Percentiles rank a stretch among this genome's conserved stretches.
phyloP scores from a whole-genome alignment of 2,797 vertebrate genomes.

The Lepidocolaptes lacrymiger region DNA sequence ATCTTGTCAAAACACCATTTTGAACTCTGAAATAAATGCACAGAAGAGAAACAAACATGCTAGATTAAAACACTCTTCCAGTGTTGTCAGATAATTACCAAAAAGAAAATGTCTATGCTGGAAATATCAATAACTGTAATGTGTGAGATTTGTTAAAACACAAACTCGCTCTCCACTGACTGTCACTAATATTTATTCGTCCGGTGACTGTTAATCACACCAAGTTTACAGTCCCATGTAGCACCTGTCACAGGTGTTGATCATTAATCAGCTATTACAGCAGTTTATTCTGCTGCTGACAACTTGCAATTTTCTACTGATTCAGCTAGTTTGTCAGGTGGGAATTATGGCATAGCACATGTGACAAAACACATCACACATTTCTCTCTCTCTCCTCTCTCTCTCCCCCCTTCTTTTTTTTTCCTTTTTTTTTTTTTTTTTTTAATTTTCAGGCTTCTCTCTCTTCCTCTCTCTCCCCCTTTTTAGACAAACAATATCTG shows the following conservation, averaged over 20 bases:
- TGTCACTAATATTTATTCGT: conserved; percentile 86
- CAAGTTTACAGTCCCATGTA: conserved; percentile 81
- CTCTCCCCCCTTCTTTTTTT: conserved; percentile 22
- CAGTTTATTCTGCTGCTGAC: conserved; percentile 98
- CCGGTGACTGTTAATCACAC: conserved; percentile 84
- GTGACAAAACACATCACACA: conserved; percentile 99
- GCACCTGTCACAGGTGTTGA: conserved; percentile 98
- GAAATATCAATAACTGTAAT: conserved; percentile 83
- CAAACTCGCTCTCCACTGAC: conserved; percentile 78
- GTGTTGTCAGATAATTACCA: conserved; percentile 69
- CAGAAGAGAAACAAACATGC: conserved; percentile 61
- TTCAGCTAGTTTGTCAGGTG: conserved; percentile 98
- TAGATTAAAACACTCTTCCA: conserved; percentile 49
- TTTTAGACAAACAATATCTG: conserved; percentile 95
- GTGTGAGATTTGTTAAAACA: conserved; percentile 79
- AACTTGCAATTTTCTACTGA: conserved; percentile 99
- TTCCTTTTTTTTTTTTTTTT: conserved; percentile 44
- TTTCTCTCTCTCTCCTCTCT: conserved; percentile 60
- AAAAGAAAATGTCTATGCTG: conserved; percentile 69
- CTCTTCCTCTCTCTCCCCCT: conserved; percentile 78
- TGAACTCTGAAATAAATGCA: conserved; percentile 59
- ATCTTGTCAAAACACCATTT: conserved; percentile 73
- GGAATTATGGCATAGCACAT: conserved; percentile 95
- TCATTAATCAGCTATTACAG: conserved; percentile 98
- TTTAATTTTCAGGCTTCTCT: conserved; percentile 71